These are phyloP conservation scores for Neogobius melanostomus DNA, from an alignment of 2,113 vertebrate genomes.

Conservation along the genomic window DNA sequence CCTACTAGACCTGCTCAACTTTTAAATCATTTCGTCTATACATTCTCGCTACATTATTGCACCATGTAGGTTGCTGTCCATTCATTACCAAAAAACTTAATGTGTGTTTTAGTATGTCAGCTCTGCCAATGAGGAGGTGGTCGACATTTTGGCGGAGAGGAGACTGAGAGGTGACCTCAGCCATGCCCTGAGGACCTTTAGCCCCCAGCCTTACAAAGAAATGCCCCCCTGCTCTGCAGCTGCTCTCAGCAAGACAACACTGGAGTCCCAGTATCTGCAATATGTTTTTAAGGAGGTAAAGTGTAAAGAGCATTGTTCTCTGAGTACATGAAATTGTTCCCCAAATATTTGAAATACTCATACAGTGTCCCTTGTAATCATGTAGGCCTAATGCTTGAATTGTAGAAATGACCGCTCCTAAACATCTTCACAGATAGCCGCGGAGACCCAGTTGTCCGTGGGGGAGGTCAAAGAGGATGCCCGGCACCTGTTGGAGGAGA, in stretches of 20 bases:
- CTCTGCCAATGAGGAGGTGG: conserved; percentile 76
- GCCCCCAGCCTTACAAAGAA: conserved; percentile 80
- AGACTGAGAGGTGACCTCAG: conserved; percentile 83
- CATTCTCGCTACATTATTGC: too few relatives aligned
- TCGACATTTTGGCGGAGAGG: conserved; percentile 89
- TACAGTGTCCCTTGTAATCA: too few relatives aligned
- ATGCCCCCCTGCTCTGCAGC: conserved; percentile 75
- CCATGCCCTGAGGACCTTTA: conserved; percentile 86
- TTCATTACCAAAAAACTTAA: background rate
- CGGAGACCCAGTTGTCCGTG: conserved; percentile 78
- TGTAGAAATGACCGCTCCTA: background rate
- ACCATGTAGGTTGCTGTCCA: background rate
- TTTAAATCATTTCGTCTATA: background rate
- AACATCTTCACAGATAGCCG: conserved; percentile 74
- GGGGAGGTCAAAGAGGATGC: conserved; percentile 84
- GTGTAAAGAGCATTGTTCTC: background rate
- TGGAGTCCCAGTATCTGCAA: conserved; percentile 84
- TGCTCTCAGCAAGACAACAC: conserved; percentile 82
- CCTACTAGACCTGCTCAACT: background rate
- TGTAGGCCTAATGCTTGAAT: too few relatives aligned
- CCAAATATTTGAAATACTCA: too few relatives aligned
- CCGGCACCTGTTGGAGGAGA: conserved; percentile 84
- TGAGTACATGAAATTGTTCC: too few relatives aligned
- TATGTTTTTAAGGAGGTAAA: conserved; percentile 84
- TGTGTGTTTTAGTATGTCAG: conserved; percentile 29